These are phyloP conservation scores for Lateolabrax maculatus DNA, from an alignment of 2,797 vertebrate genomes.

Conservation along the genomic window DNA sequence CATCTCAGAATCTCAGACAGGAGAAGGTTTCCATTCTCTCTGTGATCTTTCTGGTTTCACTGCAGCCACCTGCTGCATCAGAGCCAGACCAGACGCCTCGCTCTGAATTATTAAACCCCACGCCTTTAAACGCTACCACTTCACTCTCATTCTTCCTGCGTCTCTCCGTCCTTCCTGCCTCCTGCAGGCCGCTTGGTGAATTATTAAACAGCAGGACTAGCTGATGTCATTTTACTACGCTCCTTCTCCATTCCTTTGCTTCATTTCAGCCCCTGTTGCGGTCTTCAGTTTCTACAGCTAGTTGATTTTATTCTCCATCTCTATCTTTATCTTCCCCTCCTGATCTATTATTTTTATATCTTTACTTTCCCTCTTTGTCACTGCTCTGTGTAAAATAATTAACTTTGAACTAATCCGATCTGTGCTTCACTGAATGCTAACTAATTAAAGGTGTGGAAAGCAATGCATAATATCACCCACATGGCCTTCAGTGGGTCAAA, in stretches of 20 bases:
- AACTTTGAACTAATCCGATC: neutral
- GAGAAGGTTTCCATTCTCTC: conserved; percentile 25
- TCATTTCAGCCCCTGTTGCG: neutral
- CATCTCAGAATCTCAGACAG: conserved; percentile 20
- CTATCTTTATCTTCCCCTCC: neutral
- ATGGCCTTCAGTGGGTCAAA: neutral
- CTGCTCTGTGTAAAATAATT: neutral
- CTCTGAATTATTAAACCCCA: conserved; percentile 65
- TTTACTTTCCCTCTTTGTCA: neutral
- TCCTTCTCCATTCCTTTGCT: neutral
- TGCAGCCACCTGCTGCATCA: conserved; percentile 68
- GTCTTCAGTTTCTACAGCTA: neutral
- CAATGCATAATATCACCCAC: too few relatives aligned
- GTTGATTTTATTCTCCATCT: neutral
- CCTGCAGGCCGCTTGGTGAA: conserved; percentile 29
- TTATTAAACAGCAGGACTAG: conserved; percentile 43
- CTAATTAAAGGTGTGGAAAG: neutral
- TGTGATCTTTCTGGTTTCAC: conserved; percentile 48
- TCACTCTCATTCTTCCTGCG: conserved; percentile 1
- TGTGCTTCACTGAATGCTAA: neutral
- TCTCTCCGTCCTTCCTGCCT: conserved; percentile 29
- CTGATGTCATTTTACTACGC: conserved; percentile 42
- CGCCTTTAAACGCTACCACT: conserved; percentile 50
- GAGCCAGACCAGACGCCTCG: conserved; percentile 50
- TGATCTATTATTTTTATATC: too few relatives aligned